A percentile compares a stretch with the other conserved stretches of the same genome.
These are phyloP conservation scores for Patella pellucida DNA, from an alignment of 2,888 invertebrate genomes.

Conservation along the genomic window DNA sequence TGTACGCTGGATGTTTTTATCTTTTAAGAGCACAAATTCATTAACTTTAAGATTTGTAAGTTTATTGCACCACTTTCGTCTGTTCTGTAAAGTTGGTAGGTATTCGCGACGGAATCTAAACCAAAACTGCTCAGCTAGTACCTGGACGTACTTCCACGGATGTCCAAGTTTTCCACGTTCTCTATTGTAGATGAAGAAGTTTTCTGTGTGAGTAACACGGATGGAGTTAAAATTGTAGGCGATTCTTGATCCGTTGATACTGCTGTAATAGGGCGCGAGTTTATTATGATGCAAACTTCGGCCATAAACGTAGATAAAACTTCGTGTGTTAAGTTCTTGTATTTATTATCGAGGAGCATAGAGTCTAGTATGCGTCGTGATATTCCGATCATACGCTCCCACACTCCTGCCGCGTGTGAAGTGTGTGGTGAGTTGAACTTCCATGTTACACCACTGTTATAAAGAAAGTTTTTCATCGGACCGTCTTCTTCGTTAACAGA, in stretches of 20 bases:
- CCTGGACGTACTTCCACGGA: constrained; percentile 25
- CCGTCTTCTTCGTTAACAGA: too few relatives aligned
- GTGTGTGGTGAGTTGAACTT: constrained; percentile 37
- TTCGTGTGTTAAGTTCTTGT: constrained; percentile 31
- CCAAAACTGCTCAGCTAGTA: constrained; percentile 18
- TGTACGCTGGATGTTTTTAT: constrained; percentile 1
- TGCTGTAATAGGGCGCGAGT: constrained; percentile 30
- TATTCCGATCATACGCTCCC: constrained; percentile 37
- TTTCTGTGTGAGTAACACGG: constrained; percentile 21
- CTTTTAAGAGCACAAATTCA: constrained; percentile 9
- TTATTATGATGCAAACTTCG: constrained; percentile 34
- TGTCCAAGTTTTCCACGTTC: background rate
- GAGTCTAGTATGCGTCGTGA: constrained; percentile 34
- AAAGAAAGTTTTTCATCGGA: background rate
- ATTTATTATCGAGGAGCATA: constrained; percentile 21
- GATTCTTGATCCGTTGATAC: constrained; percentile 18
- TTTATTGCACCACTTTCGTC: constrained; percentile 4
- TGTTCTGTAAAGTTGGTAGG: constrained; percentile 8
- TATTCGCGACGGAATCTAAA: background rate
- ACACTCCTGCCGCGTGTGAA: constrained; percentile 37
- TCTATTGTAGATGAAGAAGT: constrained; percentile 1
- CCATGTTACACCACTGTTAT: constrained; percentile 26
- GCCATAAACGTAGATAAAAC: constrained; percentile 36
- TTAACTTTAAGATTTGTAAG: background rate
- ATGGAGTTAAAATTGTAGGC: constrained; percentile 16